phyloP scores from a whole-genome alignment of 2,797 vertebrate species.

The Brotula barbata region DNA sequence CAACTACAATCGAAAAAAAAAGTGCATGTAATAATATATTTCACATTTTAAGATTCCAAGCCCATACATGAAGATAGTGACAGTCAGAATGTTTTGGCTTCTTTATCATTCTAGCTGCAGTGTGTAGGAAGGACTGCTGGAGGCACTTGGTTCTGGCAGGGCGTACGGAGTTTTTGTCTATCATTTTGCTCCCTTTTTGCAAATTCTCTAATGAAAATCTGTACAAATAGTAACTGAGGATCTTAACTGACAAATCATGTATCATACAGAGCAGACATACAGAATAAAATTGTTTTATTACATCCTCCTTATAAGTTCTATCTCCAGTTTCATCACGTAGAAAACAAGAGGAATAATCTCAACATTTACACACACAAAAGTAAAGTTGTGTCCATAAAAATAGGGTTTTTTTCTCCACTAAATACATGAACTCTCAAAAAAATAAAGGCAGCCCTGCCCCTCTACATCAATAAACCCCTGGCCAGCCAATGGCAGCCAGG shows the following conservation, averaged over 20 bases:
- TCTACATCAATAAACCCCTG: constrained; percentile 79
- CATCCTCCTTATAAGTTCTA: constrained; percentile 47
- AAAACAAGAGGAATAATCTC: constrained; percentile 69
- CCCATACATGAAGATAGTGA: too few species aligned
- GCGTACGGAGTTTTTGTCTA: too few species aligned
- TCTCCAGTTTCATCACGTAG: constrained; percentile 59
- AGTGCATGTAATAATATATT: too few species aligned
- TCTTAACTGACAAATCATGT: not conserved
- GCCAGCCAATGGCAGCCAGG: constrained; percentile 56
- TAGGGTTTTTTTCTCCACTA: constrained; percentile 75
- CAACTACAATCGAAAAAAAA: too few species aligned
- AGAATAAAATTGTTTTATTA: constrained; percentile 73
- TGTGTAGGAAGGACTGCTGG: too few species aligned
- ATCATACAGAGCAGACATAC: constrained; percentile 23
- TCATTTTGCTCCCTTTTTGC: too few species aligned
- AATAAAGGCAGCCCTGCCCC: constrained; percentile 75
- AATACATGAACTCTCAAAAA: constrained; percentile 69
- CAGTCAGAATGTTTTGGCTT: too few species aligned
- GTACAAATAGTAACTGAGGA: too few species aligned
- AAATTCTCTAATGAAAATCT: too few species aligned
- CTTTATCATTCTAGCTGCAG: too few species aligned
- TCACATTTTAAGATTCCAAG: too few species aligned
- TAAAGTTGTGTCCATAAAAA: constrained; percentile 76
- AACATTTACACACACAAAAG: constrained; percentile 68
- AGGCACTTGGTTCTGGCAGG: too few species aligned